Percentiles rank a stretch among this genome's conserved stretches.
Evolutionary conservation across 2,797 vertebrate genomes (phyloP).

Genomic region (Danionella dracula): DNA sequence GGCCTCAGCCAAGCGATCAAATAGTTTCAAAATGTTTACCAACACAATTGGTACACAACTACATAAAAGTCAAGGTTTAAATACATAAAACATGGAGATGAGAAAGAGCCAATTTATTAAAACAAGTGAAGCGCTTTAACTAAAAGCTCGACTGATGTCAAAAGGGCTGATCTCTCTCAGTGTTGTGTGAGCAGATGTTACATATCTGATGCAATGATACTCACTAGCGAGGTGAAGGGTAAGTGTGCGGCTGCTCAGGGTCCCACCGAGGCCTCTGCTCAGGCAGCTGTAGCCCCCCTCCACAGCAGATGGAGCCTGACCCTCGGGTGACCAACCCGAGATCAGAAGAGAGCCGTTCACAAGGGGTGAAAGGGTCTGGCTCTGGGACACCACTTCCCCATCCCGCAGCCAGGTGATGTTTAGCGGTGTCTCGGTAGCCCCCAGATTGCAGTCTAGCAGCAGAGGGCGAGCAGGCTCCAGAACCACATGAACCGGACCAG

Average conservation of each 20-base stretch:
- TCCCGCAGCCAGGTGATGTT: slow-evolving; percentile 86
- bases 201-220: slow-evolving; percentile 59
- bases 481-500: slow-evolving; percentile 77
- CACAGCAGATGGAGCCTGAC: slow-evolving; percentile 42
- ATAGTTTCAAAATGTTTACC: too few species aligned
- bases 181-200: too few species aligned
- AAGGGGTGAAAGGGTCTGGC: slow-evolving; percentile 65
- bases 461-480: slow-evolving; percentile 74
- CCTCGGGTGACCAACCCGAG: slow-evolving; percentile 52
- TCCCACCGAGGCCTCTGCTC: slow-evolving; percentile 74
- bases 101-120: too few species aligned
- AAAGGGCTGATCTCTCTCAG: too few species aligned
- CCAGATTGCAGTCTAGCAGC: slow-evolving; percentile 81
- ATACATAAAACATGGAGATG: too few species aligned
- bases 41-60: too few species aligned
- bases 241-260: slow-evolving; percentile 81
- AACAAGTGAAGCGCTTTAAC: too few species aligned
- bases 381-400: slow-evolving; percentile 67
- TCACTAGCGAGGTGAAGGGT: slow-evolving; percentile 82
- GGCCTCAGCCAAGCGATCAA: too few species aligned
- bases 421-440: slow-evolving; percentile 61
- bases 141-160: too few species aligned
- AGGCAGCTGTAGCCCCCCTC: slow-evolving; percentile 88
- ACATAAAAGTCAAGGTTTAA: too few species aligned
- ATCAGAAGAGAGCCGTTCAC: slow-evolving; percentile 82